Evolutionary conservation across 2,797 vertebrate species (phyloP), one percentile per base, ranked within the genome.

Genomic region (Phoeniculus purpureus): DNA sequence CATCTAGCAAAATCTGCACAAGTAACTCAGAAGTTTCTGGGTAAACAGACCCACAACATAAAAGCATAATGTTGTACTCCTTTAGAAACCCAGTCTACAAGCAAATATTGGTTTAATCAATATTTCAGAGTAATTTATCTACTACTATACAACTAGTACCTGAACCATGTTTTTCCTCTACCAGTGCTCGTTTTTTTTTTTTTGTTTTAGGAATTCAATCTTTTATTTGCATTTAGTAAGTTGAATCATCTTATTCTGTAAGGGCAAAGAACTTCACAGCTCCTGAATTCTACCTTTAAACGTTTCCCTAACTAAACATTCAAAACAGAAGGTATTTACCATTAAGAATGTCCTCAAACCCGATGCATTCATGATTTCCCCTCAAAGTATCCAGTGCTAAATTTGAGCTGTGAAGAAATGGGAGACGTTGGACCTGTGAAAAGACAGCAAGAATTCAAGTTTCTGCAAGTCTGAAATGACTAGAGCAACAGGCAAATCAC

Each of bases 341-440:
- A 43, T 98, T 99, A 90, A 99, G 98, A 92, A 99, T 97, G 95
- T 99, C 99, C 93, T 99, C 99, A 96, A 99, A 99, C 76, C 98
- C 96, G 52, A 99, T 98, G 87, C 90, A 96, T 73, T 99, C 99
- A 67, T 99, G 98, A 13, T 96, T 98, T 76, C 98, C 99, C 91
- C 97, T 97, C 95, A 99, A 97, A 11, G 98, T 99, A 94, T 99
- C 99, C 68, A 99, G 89, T 23, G 98, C 98, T 82, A 99, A 90
- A 91, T 99, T 99, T 78, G 99, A 99, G 81, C 99, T 99, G 68
- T 97, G 98, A 90, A 99, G 97, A 97, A 99, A 99, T 1, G 99
- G 99, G 73, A 99, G 98, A 80, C 98, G 98, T 93, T 99, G 99
- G 92, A 98, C 98, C 99, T 99, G 95, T 40, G 43, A 58, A 94